A percentile compares a stretch with the other conserved stretches of the same genome.
Evolutionary conservation across 2,113 vertebrate species (phyloP).

Genomic region (Canis aureus): DNA sequence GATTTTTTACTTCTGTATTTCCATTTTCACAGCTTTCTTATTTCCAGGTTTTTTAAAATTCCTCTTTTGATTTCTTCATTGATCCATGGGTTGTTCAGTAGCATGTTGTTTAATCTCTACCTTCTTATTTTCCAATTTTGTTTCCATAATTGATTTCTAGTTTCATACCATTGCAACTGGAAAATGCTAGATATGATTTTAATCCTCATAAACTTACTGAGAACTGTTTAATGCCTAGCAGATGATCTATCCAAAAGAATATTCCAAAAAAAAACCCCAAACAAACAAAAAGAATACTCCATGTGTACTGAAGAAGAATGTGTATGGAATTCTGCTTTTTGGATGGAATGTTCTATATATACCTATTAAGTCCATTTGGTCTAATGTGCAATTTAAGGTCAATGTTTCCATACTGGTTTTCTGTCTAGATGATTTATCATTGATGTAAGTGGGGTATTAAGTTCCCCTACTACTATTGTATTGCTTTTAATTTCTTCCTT

Average conservation of each 20-base stretch:
- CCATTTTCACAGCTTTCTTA: background rate
- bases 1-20: background rate
- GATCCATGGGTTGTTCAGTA: background rate
- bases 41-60: background rate
- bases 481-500: background rate
- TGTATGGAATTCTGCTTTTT: background rate
- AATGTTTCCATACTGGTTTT: background rate
- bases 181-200: background rate
- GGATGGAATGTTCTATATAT: background rate
- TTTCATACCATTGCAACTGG: background rate
- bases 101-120: background rate
- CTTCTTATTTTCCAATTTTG: background rate
- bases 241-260: background rate
- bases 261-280: background rate
- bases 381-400: background rate
- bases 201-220: background rate
- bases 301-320: background rate
- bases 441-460: background rate
- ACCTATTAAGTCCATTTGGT: background rate
- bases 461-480: background rate
- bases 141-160: background rate
- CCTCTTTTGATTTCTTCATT: background rate
- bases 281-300: background rate
- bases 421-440: background rate
- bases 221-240: background rate